Conservation (phyloP, 2,113 vertebrate genomes). For the Ariopsis seemanni region DNA sequence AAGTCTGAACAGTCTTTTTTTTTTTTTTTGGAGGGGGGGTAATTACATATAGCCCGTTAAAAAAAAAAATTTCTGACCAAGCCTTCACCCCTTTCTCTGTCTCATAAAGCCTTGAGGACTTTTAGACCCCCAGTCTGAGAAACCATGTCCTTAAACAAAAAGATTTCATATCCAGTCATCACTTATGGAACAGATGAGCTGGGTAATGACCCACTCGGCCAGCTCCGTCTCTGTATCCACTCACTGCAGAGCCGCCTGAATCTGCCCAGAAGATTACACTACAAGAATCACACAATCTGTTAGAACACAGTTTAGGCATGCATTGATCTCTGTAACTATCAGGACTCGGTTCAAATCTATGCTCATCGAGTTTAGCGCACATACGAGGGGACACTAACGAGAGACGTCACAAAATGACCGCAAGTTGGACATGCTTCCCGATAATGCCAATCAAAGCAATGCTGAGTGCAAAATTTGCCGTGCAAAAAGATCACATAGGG, state of each 20-base stretch:
- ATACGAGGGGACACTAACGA: not conserved
- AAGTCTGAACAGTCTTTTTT: not conserved
- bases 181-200: slow-evolving; percentile 9
- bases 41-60: too few relatives aligned
- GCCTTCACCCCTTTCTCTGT: not conserved
- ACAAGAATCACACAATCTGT: not conserved
- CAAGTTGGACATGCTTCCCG: not conserved
- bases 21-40: too few relatives aligned
- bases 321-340: not conserved
- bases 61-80: too few relatives aligned
- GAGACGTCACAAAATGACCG: not conserved
- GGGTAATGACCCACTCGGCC: not conserved
- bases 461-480: not conserved
- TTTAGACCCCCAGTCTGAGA: not conserved
- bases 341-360: not conserved
- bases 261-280: not conserved
- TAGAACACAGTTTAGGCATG: not conserved
- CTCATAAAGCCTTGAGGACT: not conserved
- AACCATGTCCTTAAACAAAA: not conserved
- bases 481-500: not conserved
- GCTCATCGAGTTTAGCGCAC: too few relatives aligned
- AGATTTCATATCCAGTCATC: not conserved
- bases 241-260: not conserved
- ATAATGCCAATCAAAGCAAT: not conserved
- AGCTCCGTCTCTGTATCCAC: not conserved